Conservation (phyloP, 64 coral and sea anemone genomes). For the Montipora foliosa region DNA sequence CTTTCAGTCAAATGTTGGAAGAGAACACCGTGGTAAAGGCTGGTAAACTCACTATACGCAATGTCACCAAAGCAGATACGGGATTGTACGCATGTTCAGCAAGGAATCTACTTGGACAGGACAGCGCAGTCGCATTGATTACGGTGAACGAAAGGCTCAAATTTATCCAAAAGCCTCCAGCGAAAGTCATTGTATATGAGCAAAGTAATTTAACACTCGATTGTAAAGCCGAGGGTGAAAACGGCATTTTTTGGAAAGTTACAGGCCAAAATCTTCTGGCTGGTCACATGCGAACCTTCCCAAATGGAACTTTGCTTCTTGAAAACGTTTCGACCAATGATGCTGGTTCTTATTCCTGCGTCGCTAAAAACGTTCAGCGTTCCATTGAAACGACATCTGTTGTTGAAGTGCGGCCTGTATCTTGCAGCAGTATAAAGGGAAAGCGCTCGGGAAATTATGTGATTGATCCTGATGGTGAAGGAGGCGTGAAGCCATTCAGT, state of each 20-base stretch:
- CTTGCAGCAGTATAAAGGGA: not conserved
- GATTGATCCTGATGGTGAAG: conserved; percentile 49
- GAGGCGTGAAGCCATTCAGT: conserved; percentile 23
- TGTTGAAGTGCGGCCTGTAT: not conserved
- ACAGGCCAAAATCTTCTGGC: not conserved
- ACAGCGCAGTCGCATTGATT: not conserved
- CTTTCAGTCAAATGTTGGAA: not conserved
- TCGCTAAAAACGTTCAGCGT: conserved; percentile 4
- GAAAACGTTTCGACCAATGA: not conserved
- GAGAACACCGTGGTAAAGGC: not conserved
- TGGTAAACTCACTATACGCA: not conserved
- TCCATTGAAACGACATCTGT: not conserved
- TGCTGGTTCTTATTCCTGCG: conserved; percentile 21
- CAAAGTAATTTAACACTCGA: not conserved
- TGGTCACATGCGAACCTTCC: not conserved
- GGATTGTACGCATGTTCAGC: conserved; percentile 40
- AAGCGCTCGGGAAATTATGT: not conserved
- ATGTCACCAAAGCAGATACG: not conserved
- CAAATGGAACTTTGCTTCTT: conserved; percentile 1
- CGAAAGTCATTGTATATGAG: not conserved
- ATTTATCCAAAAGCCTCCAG: not conserved
- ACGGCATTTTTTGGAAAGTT: not conserved
- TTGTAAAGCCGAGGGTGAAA: not conserved
- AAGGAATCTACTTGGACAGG: conserved; percentile 20
- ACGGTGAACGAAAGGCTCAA: conserved; percentile 24